Evolutionary conservation across 2,113 vertebrate species (phyloP), one percentile per base, ranked within the genome.

Genomic region (Saguinus imperator): DNA sequence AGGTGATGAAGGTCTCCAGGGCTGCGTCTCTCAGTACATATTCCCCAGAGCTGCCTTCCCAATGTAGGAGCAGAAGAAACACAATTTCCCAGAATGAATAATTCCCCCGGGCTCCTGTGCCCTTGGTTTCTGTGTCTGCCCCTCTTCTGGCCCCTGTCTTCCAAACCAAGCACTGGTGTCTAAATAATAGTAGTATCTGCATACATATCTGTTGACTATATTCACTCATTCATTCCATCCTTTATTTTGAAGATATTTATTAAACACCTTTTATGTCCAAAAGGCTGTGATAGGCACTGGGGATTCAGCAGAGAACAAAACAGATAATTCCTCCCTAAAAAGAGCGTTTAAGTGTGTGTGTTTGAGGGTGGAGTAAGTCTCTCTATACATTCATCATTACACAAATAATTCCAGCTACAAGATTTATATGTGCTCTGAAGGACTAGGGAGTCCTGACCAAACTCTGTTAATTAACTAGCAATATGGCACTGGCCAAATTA

Each of bases 161-260:
- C 68, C 50, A 94, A 89, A 66, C 6, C 35, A 91, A 96, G 32
- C 23, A n/a, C 16, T 87, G 10, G 45, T 88, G 17, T 57, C 68
- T 55, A 86, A 52, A 43, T 89, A 35, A 82, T 8, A 82, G 43
- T 45, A 85, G 25, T 75, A 82, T 89, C 21, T 87, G n/a, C 6
- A n/a, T 16, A n/a, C 23, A 29, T 66, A 61, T 45, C 23, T 81
- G 57, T 77, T 75, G 29, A 70, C 35, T 55, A 13, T 21, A 48
- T 40, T 32, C 27, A 86, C 20, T 20, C 57, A 88, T 76, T 25
- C 25, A 90, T 64, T 68, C 29, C 81, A 64, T 91, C 27, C 18
- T 97, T 76, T 79, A 79, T 40, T 76, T 94, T 83, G 61, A 13
- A 88, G 11, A 8, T 84, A 72, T 93, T 94, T 91, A 35, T 77